phyloP scores from a whole-genome alignment of 2,797 vertebrate genomes.

The Halcyon smyrnensis region DNA sequence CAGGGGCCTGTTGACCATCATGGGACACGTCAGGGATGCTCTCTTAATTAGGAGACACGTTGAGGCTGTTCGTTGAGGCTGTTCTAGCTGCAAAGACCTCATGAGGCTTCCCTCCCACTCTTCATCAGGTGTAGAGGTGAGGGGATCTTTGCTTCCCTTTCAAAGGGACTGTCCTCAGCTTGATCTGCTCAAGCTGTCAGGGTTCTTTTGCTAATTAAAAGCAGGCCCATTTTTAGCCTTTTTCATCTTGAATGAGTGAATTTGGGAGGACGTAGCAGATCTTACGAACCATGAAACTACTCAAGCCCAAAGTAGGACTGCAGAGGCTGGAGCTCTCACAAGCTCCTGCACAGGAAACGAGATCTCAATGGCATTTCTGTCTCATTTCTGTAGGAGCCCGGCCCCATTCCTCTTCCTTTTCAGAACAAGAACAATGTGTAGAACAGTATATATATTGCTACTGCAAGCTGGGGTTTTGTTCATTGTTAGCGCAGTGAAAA shows the following conservation, averaged over 20 bases:
- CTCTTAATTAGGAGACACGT: rapidly evolving
- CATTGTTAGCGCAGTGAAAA: constrained; percentile 9
- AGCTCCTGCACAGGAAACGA: constrained; percentile 6
- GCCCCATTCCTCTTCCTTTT: constrained; percentile 53
- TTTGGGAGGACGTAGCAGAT: neutral
- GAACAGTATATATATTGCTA: neutral
- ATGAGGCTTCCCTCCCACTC: neutral
- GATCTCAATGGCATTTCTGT: constrained; percentile 40
- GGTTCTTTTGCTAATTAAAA: neutral
- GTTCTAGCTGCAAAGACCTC: neutral
- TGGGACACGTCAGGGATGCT: rapidly evolving
- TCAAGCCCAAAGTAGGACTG: neutral
- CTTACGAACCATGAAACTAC: neutral
- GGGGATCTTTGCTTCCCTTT: neutral
- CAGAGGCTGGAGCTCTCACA: neutral
- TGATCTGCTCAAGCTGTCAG: neutral
- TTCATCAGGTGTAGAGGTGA: rapidly evolving
- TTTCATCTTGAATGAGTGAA: neutral
- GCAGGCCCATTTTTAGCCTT: neutral
- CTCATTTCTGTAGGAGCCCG: constrained; percentile 50
- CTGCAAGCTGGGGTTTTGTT: neutral
- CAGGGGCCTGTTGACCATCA: neutral
- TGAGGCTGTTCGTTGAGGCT: neutral
- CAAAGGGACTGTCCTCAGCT: neutral
- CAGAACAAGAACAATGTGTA: neutral